phyloP scores from a whole-genome alignment of 1,140 invertebrate species.

The Drosophila erecta region DNA sequence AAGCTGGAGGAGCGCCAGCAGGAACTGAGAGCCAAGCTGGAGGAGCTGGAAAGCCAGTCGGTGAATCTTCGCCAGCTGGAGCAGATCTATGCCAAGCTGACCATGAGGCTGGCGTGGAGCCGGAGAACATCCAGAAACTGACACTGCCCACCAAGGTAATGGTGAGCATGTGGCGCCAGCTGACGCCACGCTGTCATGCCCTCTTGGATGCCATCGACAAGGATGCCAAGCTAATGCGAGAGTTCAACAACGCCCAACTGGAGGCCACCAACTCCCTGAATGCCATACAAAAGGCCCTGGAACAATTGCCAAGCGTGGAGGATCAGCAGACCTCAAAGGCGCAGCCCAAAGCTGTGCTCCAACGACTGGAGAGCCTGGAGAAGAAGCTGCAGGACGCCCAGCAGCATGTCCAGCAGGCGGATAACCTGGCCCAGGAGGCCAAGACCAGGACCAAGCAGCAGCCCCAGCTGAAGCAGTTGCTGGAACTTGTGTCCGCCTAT shows the following conservation, averaged over 20 bases:
- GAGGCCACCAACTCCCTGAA: constrained; percentile 89
- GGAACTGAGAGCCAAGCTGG: constrained; percentile 86
- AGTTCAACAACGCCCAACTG: constrained; percentile 89
- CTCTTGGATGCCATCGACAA: constrained; percentile 85
- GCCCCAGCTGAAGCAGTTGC: constrained; percentile 85
- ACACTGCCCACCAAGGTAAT: constrained; percentile 86
- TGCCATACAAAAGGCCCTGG: constrained; percentile 89
- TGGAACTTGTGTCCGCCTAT: constrained; percentile 89
- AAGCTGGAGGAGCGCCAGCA: constrained; percentile 85
- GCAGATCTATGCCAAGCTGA: constrained; percentile 87
- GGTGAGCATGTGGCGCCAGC: constrained; percentile 87
- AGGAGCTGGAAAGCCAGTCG: constrained; percentile 87
- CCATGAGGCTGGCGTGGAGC: constrained; percentile 87
- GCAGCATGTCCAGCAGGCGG: constrained; percentile 86
- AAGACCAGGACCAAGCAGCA: constrained; percentile 86
- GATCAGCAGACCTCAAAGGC: constrained; percentile 84
- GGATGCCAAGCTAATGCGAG: constrained; percentile 87
- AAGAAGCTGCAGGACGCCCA: constrained; percentile 86
- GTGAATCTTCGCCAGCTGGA: constrained; percentile 86
- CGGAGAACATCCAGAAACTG: constrained; percentile 87
- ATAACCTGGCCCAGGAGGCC: constrained; percentile 86
- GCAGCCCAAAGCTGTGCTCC: constrained; percentile 85
- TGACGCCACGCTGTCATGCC: constrained; percentile 85
- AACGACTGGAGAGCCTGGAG: constrained; percentile 86
- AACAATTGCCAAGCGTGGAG: constrained; percentile 87